phyloP scores from a whole-genome alignment of 2,113 vertebrate species.

The Channa argus region DNA sequence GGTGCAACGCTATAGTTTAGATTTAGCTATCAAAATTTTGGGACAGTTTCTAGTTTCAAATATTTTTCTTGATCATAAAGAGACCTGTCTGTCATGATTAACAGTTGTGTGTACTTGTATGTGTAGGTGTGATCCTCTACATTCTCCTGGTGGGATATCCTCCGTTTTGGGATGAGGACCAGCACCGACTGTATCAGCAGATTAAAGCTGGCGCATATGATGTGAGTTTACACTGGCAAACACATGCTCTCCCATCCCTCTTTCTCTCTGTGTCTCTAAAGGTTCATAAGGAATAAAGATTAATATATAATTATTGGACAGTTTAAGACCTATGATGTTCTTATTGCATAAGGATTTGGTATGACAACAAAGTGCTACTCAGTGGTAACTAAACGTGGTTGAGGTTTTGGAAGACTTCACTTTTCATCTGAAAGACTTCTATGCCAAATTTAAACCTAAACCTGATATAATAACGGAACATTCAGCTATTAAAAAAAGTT shows the following conservation, averaged over 20 bases:
- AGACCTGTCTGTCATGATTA: neutral
- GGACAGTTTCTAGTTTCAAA: neutral
- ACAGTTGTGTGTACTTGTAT: slow-evolving; percentile 10
- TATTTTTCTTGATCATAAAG: neutral
- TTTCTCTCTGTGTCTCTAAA: neutral
- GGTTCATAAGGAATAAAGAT: no score
- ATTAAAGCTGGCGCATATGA: slow-evolving; percentile 82
- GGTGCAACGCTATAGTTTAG: neutral
- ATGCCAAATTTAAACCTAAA: no score
- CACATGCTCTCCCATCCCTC: neutral
- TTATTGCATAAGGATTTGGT: no score
- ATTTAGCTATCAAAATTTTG: no score
- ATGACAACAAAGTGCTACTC: no score
- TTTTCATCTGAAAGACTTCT: no score
- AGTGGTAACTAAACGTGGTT: no score
- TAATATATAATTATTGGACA: no score
- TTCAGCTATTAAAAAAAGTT: no score
- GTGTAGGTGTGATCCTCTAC: slow-evolving; percentile 79
- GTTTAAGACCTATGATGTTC: no score
- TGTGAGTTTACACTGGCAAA: slow-evolving; percentile 35
- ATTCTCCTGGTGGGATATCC: slow-evolving; percentile 81
- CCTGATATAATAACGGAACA: no score
- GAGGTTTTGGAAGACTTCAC: no score
- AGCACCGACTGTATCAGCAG: slow-evolving; percentile 81
- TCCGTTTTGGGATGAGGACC: slow-evolving; percentile 82